Evolutionary conservation across 2,888 invertebrate species (phyloP).

Genomic region (Epistrophe eligans): DNA sequence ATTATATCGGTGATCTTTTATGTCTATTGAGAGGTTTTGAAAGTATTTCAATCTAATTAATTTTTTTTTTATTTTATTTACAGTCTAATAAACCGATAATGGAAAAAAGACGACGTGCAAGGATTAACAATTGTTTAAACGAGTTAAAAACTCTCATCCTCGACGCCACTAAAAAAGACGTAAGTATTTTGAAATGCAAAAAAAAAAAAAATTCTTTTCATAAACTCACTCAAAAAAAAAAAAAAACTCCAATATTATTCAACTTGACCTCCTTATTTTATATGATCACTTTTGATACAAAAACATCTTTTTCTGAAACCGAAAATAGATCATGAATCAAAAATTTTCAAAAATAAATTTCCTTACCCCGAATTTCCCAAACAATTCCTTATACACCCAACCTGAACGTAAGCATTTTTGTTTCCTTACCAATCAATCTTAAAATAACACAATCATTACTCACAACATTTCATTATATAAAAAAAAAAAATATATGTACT

Average conservation of each 20-base stretch:
- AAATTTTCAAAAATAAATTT: neutral
- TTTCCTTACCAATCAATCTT: neutral
- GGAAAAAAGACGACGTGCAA: conserved; percentile 94
- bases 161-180: conserved; percentile 95
- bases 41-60: conserved; percentile 1
- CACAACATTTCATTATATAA: neutral
- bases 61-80: conserved; percentile 78
- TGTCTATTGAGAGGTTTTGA: neutral
- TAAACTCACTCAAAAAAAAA: neutral
- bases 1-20: neutral
- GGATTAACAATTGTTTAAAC: conserved; percentile 95
- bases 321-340: neutral
- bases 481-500: conserved; percentile 1
- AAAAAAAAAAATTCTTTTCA: too few species aligned
- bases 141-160: conserved; percentile 93
- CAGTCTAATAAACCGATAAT: conserved; percentile 97
- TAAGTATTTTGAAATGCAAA: conserved; percentile 87
- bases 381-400: neutral
- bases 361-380: neutral
- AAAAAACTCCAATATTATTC: neutral
- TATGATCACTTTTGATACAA: neutral
- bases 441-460: neutral
- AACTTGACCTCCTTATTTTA: neutral
- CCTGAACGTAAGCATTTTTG: too few species aligned
- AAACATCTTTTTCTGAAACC: neutral